Evolutionary conservation across 1,140 invertebrate genomes (phyloP), one percentile per base, ranked within the genome.

Genomic region (Neotoxoptera formosana): DNA sequence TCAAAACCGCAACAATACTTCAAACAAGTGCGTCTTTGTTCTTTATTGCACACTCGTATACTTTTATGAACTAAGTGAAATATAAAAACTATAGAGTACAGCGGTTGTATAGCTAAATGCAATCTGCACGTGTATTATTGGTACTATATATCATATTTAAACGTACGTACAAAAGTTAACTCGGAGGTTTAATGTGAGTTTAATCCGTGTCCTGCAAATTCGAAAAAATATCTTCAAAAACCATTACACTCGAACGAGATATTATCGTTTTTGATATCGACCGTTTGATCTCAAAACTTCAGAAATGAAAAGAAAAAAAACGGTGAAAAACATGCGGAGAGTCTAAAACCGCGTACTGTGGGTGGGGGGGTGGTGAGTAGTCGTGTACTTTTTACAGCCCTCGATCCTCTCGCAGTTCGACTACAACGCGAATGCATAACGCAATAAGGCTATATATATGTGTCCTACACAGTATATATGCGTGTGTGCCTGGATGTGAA

Each of bases 1-100:
- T 83, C 60, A 83, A 83, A 83, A 83, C 21, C 36, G n/a, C n/a
- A 83, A 83, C 34, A 83, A 76, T 23, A 83, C 81, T 23, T 83
- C 81, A 41, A 41, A 36, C 34, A 83, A 83, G 20, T 83, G 7
- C 34, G 41, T 81, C 34, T 34, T 36, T 34, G 8, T 53, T 23
- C 76, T 3, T 83, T 83, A n/a, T 76, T n/a, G 1, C n/a, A 76
- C 6, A 76, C 30, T 76, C 14, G 11, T 34, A 17, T 14, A n/a
- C n/a, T n/a, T 34, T 34, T 34, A 17, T 4, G 14, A 76, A 76
- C 14, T 76, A 76, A 76, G 11, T 76, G 7, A 76, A 76, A 7
- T 76, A 17, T 67, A 67, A n/a, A n/a, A 67, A 11, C 60, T n/a
- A 67, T 11, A n/a, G 20, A 3, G 30, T 67, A 67, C 17, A 67